Conservation (phyloP, 2,888 invertebrate species). For the Ichneumoninae sp. region DNA sequence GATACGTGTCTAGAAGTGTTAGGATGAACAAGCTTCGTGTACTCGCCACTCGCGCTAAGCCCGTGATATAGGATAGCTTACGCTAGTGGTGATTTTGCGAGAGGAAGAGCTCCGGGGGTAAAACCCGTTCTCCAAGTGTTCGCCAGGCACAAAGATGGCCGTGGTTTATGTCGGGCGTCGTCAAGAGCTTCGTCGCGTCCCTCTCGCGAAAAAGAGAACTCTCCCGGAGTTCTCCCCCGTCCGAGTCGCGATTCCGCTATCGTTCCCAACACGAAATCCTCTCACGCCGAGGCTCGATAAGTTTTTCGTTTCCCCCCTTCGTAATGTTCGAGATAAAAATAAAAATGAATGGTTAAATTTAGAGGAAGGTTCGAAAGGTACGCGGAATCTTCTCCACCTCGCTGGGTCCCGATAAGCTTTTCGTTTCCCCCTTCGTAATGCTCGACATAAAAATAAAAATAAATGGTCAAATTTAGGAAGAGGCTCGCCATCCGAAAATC, state of each 20-base stretch:
- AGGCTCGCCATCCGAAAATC: not conserved
- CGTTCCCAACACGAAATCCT: conserved; percentile 27
- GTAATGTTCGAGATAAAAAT: conserved; percentile 4
- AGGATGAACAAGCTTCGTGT: conserved; percentile 31
- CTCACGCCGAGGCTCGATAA: not conserved
- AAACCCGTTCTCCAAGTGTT: conserved; percentile 68
- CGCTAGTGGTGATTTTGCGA: conserved; percentile 59
- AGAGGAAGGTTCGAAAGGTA: not conserved
- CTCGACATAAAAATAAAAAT: conserved; percentile 24
- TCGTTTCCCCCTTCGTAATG: conserved; percentile 12
- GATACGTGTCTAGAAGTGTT: not conserved
- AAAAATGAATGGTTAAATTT: not conserved
- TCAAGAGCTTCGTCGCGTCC: conserved; percentile 49
- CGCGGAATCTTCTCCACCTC: not conserved
- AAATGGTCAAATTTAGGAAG: not conserved
- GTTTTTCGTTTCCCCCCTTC: conserved; percentile 2
- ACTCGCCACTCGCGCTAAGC: conserved; percentile 33
- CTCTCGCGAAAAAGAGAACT: conserved; percentile 26
- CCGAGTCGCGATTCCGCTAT: conserved; percentile 34
- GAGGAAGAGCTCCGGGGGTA: conserved; percentile 49
- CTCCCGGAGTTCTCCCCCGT: not conserved
- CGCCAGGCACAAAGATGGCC: conserved; percentile 65
- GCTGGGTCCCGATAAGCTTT: not conserved
- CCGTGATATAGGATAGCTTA: conserved; percentile 42
- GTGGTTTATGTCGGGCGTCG: conserved; percentile 68